phyloP scores from a whole-genome alignment of 1,140 invertebrate genomes.

The Streblospio benedicti region DNA sequence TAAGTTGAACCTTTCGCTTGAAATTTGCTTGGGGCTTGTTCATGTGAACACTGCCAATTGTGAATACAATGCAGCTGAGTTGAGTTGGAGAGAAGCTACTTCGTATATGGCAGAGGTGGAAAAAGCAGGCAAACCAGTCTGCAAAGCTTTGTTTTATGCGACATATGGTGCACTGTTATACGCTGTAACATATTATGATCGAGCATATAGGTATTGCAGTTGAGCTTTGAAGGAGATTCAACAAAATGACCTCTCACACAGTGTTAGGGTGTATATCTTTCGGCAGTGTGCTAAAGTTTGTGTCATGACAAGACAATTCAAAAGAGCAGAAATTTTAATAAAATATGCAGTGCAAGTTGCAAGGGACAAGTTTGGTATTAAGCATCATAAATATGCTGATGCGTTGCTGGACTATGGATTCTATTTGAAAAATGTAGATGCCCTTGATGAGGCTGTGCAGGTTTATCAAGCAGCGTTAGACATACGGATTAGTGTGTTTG shows the following conservation, averaged over 20 bases:
- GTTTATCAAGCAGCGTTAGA: conserved; percentile 67
- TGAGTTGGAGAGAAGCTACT: no score
- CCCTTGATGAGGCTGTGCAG: conserved; percentile 68
- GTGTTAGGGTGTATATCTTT: conserved; percentile 63
- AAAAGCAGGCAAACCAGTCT: no score
- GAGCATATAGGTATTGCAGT: conserved; percentile 61
- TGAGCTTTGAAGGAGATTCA: conserved; percentile 61
- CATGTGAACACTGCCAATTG: no score
- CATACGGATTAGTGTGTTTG: conserved; percentile 68
- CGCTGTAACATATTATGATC: conserved; percentile 70
- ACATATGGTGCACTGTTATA: conserved; percentile 66
- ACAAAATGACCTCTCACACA: conserved; percentile 23
- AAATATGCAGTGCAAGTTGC: conserved; percentile 69
- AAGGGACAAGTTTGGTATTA: conserved; percentile 58
- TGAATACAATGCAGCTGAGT: no score
- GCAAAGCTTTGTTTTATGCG: no score
- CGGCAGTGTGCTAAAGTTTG: conserved; percentile 75
- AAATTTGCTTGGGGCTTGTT: no score
- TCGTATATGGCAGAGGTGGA: no score
- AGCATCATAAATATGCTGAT: conserved; percentile 73
- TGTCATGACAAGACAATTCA: conserved; percentile 75
- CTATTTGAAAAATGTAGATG: conserved; percentile 81
- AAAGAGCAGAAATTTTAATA: conserved; percentile 68
- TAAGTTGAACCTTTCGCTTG: no score
- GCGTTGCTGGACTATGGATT: conserved; percentile 78